Conservation (phyloP, 1,140 invertebrate species). For the Trypoxylus dichotomus region DNA sequence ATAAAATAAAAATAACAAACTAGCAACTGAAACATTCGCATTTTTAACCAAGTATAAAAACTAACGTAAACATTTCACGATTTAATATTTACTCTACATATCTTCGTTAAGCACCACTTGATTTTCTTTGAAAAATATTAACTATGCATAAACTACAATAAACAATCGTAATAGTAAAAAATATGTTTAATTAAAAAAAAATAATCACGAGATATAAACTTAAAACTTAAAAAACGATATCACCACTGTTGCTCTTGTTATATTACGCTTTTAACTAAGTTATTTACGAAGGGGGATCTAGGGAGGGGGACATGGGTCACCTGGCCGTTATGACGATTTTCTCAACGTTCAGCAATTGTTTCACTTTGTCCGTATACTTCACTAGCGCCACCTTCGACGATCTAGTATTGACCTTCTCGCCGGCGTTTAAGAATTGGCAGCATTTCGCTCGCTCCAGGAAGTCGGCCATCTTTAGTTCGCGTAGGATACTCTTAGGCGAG, state of each 20-base stretch:
- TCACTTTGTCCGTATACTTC: slow-evolving; percentile 77
- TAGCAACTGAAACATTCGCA: background rate
- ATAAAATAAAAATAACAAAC: slow-evolving; percentile 4
- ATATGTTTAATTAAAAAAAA: background rate
- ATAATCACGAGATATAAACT: background rate
- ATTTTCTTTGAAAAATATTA: background rate
- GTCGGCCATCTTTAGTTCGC: slow-evolving; percentile 74
- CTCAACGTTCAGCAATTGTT: slow-evolving; percentile 70
- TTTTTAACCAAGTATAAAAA: background rate
- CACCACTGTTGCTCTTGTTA: background rate
- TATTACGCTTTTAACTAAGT: background rate
- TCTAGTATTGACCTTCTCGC: slow-evolving; percentile 74
- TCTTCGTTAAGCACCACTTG: background rate
- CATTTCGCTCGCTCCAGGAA: slow-evolving; percentile 79
- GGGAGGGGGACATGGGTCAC: slow-evolving; percentile 52
- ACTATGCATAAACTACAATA: background rate
- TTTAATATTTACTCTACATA: background rate
- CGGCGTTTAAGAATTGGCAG: slow-evolving; percentile 73
- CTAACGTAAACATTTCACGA: background rate
- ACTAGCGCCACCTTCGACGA: slow-evolving; percentile 80
- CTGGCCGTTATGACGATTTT: slow-evolving; percentile 61
- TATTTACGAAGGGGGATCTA: background rate
- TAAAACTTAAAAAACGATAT: background rate
- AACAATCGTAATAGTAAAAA: background rate
- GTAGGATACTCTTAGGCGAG: slow-evolving; percentile 52